Base-by-base conservation (phyloP, 1,140 invertebrate species). In the Drosophila burlai region DNA sequence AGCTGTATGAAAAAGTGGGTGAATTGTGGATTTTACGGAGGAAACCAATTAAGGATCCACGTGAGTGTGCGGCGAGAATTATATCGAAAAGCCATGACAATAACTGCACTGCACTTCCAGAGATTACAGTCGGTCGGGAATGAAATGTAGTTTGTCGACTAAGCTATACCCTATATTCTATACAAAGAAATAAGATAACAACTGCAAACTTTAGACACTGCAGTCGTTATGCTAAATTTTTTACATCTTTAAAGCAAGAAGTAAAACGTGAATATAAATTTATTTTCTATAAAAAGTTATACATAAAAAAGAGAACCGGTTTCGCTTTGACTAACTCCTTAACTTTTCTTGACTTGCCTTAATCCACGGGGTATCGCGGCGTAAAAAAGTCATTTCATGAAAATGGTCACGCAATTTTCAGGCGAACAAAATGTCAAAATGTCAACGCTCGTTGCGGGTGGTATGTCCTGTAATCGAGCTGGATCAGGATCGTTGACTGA, bases 11-110 rank as follows among this genome's bases (percentile, higher is more conserved):
- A 40, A 29, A 63, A 24, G 34, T 61, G 40, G 18, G 45, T 24
- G 49, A 50, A 60, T 67, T 61, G 61, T 43, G 72, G 62, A 50
- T 66, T 59, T 77, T 34, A 47, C 54, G 15, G 47, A 24, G 49
- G 58, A 78, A 77, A 57, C 64, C 74, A 78, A 78, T 78, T 77
- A 78, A 45, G 64, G 43, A 57, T 57, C 38, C 38, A 54, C 42
- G 34, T 50, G 47, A 47, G 26, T 47, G 31, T 49, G 50, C 26
- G 42, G 16, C 18, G 13, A 43, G 69, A 38, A 72, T 52, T 72
- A 72, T 61, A 45, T 38, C 45, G 38, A 77, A 78, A 77, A 78
- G 74, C 58, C 63, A 68, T 69, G 64, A 69, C 49, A 77, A 77
- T 55, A 45, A 69, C 75, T 78, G 75, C 74, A 78, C 31, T 9